Base-by-base conservation (phyloP, 2,113 vertebrate species). In the Phalacrocorax pelagicus region DNA sequence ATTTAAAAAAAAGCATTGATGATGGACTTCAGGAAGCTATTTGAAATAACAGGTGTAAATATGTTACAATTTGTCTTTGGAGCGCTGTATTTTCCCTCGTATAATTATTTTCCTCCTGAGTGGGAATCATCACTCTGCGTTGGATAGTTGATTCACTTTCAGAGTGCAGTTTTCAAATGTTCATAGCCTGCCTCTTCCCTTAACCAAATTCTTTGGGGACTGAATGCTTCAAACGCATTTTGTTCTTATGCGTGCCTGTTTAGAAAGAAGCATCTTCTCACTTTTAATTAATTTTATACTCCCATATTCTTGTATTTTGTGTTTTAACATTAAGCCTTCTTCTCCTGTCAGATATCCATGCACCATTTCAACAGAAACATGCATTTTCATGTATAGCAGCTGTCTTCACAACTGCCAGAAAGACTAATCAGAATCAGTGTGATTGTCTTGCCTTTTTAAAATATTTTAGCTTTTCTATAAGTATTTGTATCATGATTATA, bases 311-410 rank as follows among this genome's bases (percentile, higher is more conserved):
- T 89, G 15, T 24, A 49, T 17, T 81, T 67, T 63, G 12, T 82
- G 24, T 70, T 86, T 91, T 69, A 92, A 79, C 87, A 95, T 82
- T 44, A 72, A 91, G 86, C 72, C 3, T 16, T 27, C 78, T 70
- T 93, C 51, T 88, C 75, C 69, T 81, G 65, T 95, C 93, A 93
- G 81, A 90, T 86, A 83, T 58, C 36, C 52, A 88, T 0, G 5
- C 49, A 70, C 29, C 10, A 2, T 94, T 97, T 88, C 82, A 82
- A 86, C 13, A 89, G 32, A 89, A 74, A n/a, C 21, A 94, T 73
- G 78, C 70, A 94, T 95, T 97, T 97, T 86, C 82, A 86, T 75
- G 40, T 88, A 80, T 17, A 95, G 38, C 62, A 97, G 90, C 82
- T 95, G 91, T 95, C 73, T 92, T 80, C 93, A 78, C 62, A 74